Percentiles rank a stretch among this genome's conserved stretches.
These are phyloP conservation scores for Geotrupes spiniger DNA, from an alignment of 2,888 invertebrate genomes.

Conservation along the genomic window DNA sequence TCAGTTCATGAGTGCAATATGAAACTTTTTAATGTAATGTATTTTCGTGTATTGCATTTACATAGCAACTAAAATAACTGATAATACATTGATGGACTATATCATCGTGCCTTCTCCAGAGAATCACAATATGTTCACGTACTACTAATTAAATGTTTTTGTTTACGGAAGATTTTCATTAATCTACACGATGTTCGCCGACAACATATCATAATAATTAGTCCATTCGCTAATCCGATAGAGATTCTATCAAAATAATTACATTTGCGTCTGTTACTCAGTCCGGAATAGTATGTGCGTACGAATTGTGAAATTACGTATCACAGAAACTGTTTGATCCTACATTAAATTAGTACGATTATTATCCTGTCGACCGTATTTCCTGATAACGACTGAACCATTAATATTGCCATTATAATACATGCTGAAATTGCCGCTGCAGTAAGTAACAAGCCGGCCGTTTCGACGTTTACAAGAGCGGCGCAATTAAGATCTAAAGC, in stretches of 20 bases:
- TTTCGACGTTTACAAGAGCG: background rate
- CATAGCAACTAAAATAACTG: too few relatives aligned
- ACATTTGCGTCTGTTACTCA: background rate
- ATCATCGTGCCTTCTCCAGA: too few relatives aligned
- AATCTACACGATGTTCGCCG: too few relatives aligned
- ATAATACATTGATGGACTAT: too few relatives aligned
- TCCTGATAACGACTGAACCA: conserved; percentile 1
- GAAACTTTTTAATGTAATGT: too few relatives aligned
- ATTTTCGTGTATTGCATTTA: too few relatives aligned
- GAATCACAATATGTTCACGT: too few relatives aligned
- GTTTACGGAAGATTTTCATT: too few relatives aligned
- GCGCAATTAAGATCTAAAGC: too few relatives aligned
- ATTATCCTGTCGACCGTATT: conserved; percentile 1
- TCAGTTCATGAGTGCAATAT: too few relatives aligned
- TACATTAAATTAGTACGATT: conserved; percentile 7
- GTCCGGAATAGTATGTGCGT: conserved; percentile 7
- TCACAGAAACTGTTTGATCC: conserved; percentile 10
- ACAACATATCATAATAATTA: too few relatives aligned
- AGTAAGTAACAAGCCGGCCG: background rate
- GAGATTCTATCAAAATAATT: conserved; percentile 4
- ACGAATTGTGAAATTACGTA: conserved; percentile 11
- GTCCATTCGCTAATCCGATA: background rate
- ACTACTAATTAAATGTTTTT: too few relatives aligned
- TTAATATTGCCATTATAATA: conserved; percentile 4
- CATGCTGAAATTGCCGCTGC: background rate